These are phyloP conservation scores for Phylloscopus trochilus DNA, from an alignment of 2,113 vertebrate genomes.

Conservation along the genomic window DNA sequence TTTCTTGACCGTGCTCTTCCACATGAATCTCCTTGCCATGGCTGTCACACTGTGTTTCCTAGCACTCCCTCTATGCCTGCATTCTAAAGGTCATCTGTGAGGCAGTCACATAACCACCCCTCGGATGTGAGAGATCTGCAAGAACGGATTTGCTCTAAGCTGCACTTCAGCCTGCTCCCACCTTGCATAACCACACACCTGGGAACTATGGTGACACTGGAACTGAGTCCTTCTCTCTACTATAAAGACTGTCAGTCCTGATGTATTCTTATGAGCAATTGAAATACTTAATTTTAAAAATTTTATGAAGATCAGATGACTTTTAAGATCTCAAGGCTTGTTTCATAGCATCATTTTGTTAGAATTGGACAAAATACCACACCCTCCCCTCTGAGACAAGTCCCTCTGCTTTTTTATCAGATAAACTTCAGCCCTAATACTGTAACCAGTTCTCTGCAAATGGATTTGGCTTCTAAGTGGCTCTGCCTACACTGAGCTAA, in stretches of 20 bases:
- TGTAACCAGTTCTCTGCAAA: background rate
- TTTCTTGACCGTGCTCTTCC: background rate
- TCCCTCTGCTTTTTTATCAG: background rate
- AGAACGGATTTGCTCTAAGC: background rate
- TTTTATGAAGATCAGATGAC: background rate
- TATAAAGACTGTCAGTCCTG: background rate
- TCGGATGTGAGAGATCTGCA: background rate
- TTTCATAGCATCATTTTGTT: background rate
- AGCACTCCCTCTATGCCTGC: background rate
- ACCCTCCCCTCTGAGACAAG: background rate
- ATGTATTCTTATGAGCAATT: background rate
- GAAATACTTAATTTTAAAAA: background rate
- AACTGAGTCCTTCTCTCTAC: background rate
- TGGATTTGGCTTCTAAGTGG: background rate
- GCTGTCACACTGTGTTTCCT: background rate
- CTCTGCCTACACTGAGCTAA: background rate
- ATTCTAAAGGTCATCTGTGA: background rate
- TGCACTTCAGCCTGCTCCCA: background rate
- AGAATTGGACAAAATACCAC: background rate
- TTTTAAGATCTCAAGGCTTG: background rate
- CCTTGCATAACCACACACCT: background rate
- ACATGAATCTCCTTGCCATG: fast-evolving
- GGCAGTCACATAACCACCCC: background rate
- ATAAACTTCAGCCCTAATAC: background rate
- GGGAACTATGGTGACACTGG: background rate